Percentiles rank a stretch among this genome's conserved stretches.
Evolutionary conservation across 2,113 vertebrate species (phyloP).

Genomic region (Emberiza fucata): DNA sequence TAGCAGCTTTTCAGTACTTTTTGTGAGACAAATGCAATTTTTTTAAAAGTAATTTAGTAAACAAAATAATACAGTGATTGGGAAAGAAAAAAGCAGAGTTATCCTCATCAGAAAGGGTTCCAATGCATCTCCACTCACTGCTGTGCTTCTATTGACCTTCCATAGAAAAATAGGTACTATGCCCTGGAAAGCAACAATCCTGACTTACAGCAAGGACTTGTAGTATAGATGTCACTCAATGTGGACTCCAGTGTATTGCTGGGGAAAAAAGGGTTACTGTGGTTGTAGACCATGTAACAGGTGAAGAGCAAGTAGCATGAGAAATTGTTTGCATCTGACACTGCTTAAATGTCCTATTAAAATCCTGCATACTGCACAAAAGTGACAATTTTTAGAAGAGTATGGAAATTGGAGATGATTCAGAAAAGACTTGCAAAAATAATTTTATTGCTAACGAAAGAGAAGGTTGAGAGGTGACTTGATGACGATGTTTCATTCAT

Average conservation of each 20-base stretch:
- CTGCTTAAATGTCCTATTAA: neutral
- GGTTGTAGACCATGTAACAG: neutral
- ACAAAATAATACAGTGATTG: neutral
- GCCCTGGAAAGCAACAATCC: neutral
- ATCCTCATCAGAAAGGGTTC: neutral
- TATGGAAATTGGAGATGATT: neutral
- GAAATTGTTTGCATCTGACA: neutral
- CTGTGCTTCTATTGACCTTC: neutral
- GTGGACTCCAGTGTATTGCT: neutral
- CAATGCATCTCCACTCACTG: neutral
- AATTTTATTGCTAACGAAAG: slow-evolving; percentile 14
- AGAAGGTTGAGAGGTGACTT: slow-evolving; percentile 6
- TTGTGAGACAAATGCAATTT: neutral
- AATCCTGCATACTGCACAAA: neutral
- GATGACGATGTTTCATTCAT: neutral
- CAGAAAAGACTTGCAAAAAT: neutral
- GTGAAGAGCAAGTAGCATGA: neutral
- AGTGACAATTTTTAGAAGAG: neutral
- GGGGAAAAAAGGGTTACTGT: neutral
- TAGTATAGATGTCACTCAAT: neutral
- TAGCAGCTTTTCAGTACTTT: neutral
- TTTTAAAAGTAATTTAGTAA: neutral
- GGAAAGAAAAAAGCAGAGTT: neutral
- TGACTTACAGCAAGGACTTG: neutral
- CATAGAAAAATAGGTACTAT: neutral